Evolutionary conservation across 2,888 invertebrate species (phyloP).

Genomic region (Torymus tubicola): DNA sequence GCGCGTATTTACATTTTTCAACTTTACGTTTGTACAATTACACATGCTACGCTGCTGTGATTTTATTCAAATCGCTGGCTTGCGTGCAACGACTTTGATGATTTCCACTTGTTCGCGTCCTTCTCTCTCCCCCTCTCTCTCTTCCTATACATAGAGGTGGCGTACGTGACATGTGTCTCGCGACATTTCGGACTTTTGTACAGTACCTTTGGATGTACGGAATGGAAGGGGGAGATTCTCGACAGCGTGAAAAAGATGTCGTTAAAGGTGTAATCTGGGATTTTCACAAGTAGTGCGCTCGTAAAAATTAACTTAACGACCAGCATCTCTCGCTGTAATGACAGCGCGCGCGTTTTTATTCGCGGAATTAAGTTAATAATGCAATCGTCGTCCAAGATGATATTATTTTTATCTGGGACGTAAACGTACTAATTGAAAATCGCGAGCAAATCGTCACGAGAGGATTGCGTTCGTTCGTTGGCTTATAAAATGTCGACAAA

Average conservation of each 20-base stretch:
- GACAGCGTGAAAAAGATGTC: too few species aligned
- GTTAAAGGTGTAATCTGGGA: background rate
- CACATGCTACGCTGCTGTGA: background rate
- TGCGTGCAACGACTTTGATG: background rate
- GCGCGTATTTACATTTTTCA: conserved; percentile 43
- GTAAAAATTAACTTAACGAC: conserved; percentile 11
- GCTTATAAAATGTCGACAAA: too few species aligned
- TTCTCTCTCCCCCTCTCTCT: too few species aligned
- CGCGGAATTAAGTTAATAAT: conserved; percentile 20
- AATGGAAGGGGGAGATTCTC: too few species aligned
- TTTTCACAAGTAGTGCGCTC: conserved; percentile 2
- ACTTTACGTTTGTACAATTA: conserved; percentile 11
- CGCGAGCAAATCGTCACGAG: conserved; percentile 9
- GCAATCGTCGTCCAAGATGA: background rate
- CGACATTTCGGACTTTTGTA: too few species aligned
- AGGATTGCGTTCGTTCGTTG: too few species aligned
- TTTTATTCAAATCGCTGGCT: conserved; percentile 32
- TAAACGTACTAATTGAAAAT: conserved; percentile 14
- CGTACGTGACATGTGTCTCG: too few species aligned
- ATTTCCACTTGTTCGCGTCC: background rate
- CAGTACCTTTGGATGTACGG: too few species aligned
- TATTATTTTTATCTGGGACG: background rate
- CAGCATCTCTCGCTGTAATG: background rate
- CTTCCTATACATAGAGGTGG: too few species aligned
- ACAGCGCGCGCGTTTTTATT: background rate